These are phyloP conservation scores for Crax fasciolata DNA, from an alignment of 2,797 vertebrate species.

Conservation along the genomic window DNA sequence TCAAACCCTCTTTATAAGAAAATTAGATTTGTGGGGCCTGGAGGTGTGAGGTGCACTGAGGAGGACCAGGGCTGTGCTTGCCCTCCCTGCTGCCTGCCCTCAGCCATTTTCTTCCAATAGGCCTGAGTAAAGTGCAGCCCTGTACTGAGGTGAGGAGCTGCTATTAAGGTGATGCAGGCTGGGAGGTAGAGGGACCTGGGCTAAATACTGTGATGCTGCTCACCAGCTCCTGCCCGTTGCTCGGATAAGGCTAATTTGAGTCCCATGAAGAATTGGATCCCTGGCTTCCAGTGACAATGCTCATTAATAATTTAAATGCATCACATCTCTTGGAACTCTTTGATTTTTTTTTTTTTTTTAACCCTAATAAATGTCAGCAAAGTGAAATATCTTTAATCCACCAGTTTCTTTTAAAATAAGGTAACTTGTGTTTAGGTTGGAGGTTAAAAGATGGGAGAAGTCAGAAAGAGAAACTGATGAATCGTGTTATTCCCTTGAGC, in stretches of 20 bases:
- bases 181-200: background rate
- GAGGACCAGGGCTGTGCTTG: fast-evolving
- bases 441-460: background rate
- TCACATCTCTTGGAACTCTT: background rate
- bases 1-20: background rate
- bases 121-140: background rate
- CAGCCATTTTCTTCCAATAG: background rate
- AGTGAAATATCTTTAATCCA: slow-evolving; percentile 16
- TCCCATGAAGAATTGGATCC: background rate
- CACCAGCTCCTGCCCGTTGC: background rate
- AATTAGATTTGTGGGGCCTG: background rate
- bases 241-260: background rate
- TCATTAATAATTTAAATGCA: slow-evolving; percentile 38
- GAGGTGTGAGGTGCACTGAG: background rate
- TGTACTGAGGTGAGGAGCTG: background rate
- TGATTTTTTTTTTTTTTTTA: slow-evolving; percentile 40
- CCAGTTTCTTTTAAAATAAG: background rate
- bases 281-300: background rate
- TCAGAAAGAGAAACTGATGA: background rate
- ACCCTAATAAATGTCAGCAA: slow-evolving; percentile 1
- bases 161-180: background rate
- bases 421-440: background rate
- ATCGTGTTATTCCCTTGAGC: background rate
- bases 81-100: background rate
- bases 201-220: background rate